These are phyloP conservation scores for Nanorana parkeri DNA, from an alignment of 2,113 vertebrate genomes.

Conservation along the genomic window DNA sequence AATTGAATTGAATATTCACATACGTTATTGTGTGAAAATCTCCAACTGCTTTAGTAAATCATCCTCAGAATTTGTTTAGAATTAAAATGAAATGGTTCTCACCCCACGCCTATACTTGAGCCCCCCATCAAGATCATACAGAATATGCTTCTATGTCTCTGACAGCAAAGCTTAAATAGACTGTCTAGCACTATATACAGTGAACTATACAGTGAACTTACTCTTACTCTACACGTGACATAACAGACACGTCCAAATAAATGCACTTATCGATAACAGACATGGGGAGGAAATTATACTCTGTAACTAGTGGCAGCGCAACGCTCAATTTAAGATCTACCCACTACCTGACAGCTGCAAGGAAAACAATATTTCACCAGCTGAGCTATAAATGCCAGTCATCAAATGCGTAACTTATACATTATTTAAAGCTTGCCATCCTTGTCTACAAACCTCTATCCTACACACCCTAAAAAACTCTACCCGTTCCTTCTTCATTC, in stretches of 20 bases:
- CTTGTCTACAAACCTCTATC: neutral
- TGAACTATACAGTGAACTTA: too few relatives aligned
- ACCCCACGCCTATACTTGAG: too few relatives aligned
- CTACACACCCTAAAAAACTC: conserved; percentile 5
- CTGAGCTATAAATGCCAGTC: conserved; percentile 65
- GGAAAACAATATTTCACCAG: conserved; percentile 58
- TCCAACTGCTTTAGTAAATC: too few relatives aligned
- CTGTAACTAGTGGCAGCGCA: neutral
- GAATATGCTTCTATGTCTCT: neutral
- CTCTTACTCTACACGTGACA: too few relatives aligned
- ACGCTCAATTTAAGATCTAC: neutral
- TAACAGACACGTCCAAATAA: too few relatives aligned
- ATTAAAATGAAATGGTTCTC: too few relatives aligned
- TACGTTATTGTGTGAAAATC: too few relatives aligned
- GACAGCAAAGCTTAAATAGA: neutral
- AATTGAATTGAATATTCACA: too few relatives aligned
- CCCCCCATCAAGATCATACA: neutral
- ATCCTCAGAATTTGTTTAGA: too few relatives aligned
- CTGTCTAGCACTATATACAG: neutral
- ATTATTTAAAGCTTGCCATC: conserved; percentile 68
- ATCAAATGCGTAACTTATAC: conserved; percentile 59
- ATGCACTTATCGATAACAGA: too few relatives aligned
- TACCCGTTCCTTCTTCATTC: conserved; percentile 1
- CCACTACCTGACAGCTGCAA: conserved; percentile 35
- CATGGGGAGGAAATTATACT: neutral